A percentile compares a stretch with the other conserved stretches of the same genome.
Evolutionary conservation across 2,113 vertebrate species (phyloP).

Genomic region (Thermophis baileyi): DNA sequence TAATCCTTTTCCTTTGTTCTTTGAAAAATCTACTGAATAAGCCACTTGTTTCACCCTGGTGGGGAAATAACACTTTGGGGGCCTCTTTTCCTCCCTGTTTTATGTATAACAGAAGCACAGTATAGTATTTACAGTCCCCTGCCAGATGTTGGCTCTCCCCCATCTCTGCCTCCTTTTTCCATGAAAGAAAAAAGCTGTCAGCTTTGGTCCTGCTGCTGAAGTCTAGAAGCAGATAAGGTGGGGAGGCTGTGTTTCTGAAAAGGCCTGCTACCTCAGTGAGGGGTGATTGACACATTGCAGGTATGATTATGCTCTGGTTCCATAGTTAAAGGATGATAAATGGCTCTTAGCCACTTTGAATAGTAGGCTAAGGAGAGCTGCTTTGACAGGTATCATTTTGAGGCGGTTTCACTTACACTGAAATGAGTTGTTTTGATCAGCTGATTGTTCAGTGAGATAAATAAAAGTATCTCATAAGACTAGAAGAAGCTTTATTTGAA

Average conservation of each 20-base stretch:
- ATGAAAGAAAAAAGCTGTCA: slow-evolving; percentile 49
- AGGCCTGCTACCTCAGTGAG: slow-evolving; percentile 54
- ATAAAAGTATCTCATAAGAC: neutral
- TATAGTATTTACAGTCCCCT: slow-evolving; percentile 58
- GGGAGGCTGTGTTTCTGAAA: slow-evolving; percentile 37
- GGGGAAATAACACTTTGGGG: slow-evolving; percentile 66
- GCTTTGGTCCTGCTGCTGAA: slow-evolving; percentile 41
- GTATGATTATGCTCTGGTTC: slow-evolving; percentile 50
- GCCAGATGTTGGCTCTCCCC: slow-evolving; percentile 58
- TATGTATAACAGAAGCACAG: slow-evolving; percentile 58
- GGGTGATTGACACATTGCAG: slow-evolving; percentile 53
- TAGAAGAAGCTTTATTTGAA: neutral
- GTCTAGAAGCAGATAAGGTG: slow-evolving; percentile 47
- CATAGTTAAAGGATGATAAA: slow-evolving; percentile 48
- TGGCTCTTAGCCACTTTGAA: slow-evolving; percentile 5
- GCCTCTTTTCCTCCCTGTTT: slow-evolving; percentile 60
- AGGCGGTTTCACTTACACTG: neutral
- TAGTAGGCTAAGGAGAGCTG: slow-evolving; percentile 37
- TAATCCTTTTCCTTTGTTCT: slow-evolving; percentile 68
- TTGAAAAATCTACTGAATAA: slow-evolving; percentile 70
- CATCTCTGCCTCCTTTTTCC: neutral
- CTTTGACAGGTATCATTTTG: neutral
- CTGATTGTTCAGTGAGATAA: neutral
- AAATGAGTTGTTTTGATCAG: neutral
- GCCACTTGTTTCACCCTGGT: slow-evolving; percentile 65